Evolutionary conservation across 2,888 invertebrate species (phyloP).

Genomic region (Hedychridium roseum): DNA sequence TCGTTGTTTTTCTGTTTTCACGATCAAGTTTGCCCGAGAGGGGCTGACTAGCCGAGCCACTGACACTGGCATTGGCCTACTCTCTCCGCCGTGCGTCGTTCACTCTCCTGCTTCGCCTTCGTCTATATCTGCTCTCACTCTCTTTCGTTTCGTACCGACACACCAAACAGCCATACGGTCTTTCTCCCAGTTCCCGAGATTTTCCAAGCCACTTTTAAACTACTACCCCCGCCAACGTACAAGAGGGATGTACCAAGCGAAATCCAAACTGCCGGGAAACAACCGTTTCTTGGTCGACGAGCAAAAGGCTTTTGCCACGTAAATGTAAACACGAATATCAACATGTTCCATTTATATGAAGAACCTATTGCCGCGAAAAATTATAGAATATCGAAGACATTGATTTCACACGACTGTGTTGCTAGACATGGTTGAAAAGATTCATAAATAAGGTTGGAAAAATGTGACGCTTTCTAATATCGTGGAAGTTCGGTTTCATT

Average conservation of each 20-base stretch:
- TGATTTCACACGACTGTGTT: too few species aligned
- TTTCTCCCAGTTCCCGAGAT: slow-evolving; percentile 9
- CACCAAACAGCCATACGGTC: slow-evolving; percentile 2
- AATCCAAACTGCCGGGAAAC: too few species aligned
- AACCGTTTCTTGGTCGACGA: background rate
- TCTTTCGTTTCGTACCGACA: slow-evolving; percentile 38
- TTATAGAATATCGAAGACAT: too few species aligned
- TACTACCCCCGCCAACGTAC: background rate
- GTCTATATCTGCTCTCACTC: slow-evolving; percentile 43
- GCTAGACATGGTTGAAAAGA: too few species aligned
- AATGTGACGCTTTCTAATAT: too few species aligned
- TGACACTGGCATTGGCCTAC: slow-evolving; percentile 63
- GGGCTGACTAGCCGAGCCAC: slow-evolving; percentile 50
- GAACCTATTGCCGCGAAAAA: too few species aligned
- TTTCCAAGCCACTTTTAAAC: too few species aligned
- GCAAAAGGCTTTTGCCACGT: background rate
- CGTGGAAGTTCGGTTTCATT: too few species aligned
- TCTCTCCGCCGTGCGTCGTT: slow-evolving; percentile 52
- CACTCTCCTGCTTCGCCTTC: slow-evolving; percentile 51
- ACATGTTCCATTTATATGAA: too few species aligned
- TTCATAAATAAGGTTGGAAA: too few species aligned
- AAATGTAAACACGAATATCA: background rate
- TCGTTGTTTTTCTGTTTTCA: slow-evolving; percentile 55
- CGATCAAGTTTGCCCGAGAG: slow-evolving; percentile 58
- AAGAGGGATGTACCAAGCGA: too few species aligned